A percentile compares a stretch with the other conserved stretches of the same genome.
Evolutionary conservation across 2,113 vertebrate genomes (phyloP).

Genomic region (Pelusios castaneus): DNA sequence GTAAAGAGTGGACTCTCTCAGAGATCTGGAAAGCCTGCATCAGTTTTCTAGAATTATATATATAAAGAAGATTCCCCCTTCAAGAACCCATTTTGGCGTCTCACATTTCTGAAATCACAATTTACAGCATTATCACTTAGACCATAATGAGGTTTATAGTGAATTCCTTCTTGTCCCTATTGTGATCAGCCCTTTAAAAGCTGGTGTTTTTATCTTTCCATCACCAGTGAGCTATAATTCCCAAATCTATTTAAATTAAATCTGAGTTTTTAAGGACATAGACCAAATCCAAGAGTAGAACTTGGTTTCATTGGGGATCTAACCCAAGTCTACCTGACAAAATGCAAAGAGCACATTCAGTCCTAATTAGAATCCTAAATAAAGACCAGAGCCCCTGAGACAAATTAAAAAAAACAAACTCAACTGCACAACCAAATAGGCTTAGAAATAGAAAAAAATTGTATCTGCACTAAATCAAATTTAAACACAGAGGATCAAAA

Average conservation of each 20-base stretch:
- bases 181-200: conserved; percentile 9
- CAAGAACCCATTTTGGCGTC: background rate
- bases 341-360: background rate
- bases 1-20: background rate
- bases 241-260: conserved; percentile 17
- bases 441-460: background rate
- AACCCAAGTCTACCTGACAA: conserved; percentile 16
- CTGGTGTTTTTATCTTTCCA: background rate
- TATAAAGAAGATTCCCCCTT: background rate
- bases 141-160: background rate
- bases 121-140: background rate
- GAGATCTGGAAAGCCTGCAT: conserved; percentile 4
- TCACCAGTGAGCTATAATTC: background rate
- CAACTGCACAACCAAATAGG: conserved; percentile 16
- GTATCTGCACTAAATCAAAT: conserved; percentile 7
- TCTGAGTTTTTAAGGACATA: conserved; percentile 6
- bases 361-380: background rate
- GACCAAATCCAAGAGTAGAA: conserved; percentile 2
- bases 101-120: background rate
- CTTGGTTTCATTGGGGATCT: background rate
- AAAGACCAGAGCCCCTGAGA: conserved; percentile 15
- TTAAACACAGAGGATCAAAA: conserved; percentile 33
- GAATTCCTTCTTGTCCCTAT: background rate
- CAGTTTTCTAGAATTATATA: conserved; percentile 6
- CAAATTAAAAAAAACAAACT: background rate